A percentile compares a stretch with the other conserved stretches of the same genome.
Conservation (phyloP, 2,797 vertebrate species). For the Sphenodon punctatus region DNA sequence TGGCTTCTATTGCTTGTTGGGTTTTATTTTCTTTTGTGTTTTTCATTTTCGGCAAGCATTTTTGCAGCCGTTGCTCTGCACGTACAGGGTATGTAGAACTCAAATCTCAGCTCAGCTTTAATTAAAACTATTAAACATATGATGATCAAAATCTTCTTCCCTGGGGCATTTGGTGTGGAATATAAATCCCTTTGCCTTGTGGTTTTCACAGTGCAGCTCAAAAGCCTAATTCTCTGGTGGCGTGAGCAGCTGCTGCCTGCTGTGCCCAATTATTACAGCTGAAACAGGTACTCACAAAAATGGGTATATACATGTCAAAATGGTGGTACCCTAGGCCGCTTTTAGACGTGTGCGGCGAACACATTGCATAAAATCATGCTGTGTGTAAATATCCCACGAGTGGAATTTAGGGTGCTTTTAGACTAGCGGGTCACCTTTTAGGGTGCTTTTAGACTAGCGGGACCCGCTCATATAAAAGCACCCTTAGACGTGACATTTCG, state of each 20-base stretch:
- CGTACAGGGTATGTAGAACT: conserved; percentile 34
- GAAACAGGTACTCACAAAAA: too few relatives aligned
- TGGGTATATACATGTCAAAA: too few relatives aligned
- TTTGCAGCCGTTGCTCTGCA: conserved; percentile 40
- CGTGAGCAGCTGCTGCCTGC: not conserved
- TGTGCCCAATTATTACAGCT: too few relatives aligned
- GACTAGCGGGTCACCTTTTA: too few relatives aligned
- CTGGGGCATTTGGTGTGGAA: conserved; percentile 30
- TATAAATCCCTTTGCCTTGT: conserved; percentile 18
- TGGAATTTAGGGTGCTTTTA: too few relatives aligned
- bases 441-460: too few relatives aligned
- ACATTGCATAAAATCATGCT: too few relatives aligned
- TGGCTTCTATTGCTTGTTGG: conserved; percentile 20
- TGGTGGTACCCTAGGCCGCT: too few relatives aligned
- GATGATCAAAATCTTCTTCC: conserved; percentile 57
- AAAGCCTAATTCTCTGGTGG: conserved; percentile 10
- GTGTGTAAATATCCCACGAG: too few relatives aligned
- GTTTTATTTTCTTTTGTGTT: conserved; percentile 27
- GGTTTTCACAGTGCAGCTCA: not conserved
- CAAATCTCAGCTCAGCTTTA: conserved; percentile 61
- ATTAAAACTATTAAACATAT: conserved; percentile 37
- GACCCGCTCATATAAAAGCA: too few relatives aligned
- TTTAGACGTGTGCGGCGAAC: too few relatives aligned
- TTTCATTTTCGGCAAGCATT: conserved; percentile 32
- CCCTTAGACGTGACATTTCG: too few relatives aligned